Evolutionary conservation across 2,797 vertebrate genomes (phyloP).

Genomic region (Pelobates cultripes): DNA sequence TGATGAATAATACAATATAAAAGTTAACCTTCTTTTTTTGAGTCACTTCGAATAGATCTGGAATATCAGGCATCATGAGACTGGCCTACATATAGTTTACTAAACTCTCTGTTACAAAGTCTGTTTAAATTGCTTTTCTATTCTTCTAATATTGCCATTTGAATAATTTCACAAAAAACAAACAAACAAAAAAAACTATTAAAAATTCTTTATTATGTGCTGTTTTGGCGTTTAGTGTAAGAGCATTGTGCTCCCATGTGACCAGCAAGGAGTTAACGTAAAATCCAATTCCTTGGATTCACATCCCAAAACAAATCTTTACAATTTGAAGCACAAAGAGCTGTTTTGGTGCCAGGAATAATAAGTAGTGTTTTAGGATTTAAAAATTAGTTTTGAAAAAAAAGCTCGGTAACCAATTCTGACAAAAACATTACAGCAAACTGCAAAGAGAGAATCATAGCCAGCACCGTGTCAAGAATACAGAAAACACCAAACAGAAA

Average conservation of each 20-base stretch:
- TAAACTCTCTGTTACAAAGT: conserved; percentile 23
- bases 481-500: not conserved
- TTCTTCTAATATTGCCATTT: conserved; percentile 14
- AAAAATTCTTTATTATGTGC: conserved; percentile 1
- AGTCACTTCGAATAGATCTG: conserved; percentile 24
- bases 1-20: conserved; percentile 38
- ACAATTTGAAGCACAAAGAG: conserved; percentile 28
- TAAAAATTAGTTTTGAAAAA: conserved; percentile 34
- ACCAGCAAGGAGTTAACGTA: conserved; percentile 40
- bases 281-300: conserved; percentile 48
- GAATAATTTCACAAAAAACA: conserved; percentile 10
- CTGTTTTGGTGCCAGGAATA: conserved; percentile 20
- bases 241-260: not conserved
- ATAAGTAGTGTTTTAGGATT: conserved; percentile 40
- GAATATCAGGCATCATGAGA: conserved; percentile 5
- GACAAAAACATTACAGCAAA: conserved; percentile 46
- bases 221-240: not conserved
- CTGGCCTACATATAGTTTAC: not conserved
- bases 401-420: conserved; percentile 41
- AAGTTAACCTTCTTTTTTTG: conserved; percentile 30
- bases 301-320: conserved; percentile 43
- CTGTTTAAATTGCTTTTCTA: conserved; percentile 21
- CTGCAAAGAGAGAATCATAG: conserved; percentile 18
- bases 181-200: not conserved
- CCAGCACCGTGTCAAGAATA: conserved; percentile 16